Percentiles rank a stretch among this genome's conserved stretches.
Conservation (phyloP, 2,113 vertebrate genomes). For the Marcusenius ussheri region DNA sequence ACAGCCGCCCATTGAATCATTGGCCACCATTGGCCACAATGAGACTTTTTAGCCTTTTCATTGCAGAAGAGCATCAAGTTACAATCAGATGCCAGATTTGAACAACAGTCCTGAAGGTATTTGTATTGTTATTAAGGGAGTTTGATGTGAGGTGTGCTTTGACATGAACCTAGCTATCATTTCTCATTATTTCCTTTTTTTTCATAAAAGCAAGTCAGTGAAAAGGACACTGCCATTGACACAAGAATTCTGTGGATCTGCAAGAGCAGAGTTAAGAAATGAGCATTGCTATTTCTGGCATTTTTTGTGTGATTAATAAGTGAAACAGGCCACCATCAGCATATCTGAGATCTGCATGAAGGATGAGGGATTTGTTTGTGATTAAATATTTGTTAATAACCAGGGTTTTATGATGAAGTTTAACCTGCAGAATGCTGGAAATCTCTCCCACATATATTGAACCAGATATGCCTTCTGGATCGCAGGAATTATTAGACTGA, state of each 20-base stretch:
- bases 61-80: constrained; percentile 5
- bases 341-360: not conserved
- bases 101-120: not conserved
- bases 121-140: not conserved
- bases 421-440: not conserved
- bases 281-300: not conserved
- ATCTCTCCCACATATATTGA: not conserved
- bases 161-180: not conserved
- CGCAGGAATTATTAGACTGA: not conserved
- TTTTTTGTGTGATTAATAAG: constrained; percentile 1
- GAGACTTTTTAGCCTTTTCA: not conserved
- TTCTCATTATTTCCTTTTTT: not conserved
- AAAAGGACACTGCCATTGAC: not conserved
- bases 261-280: not conserved
- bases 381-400: not conserved
- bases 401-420: not conserved
- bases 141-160: not conserved
- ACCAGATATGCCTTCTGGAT: not conserved
- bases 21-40: not conserved
- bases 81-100: not conserved
- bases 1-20: not conserved
- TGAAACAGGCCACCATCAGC: not conserved
- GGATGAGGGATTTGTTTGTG: not conserved
- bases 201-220: not conserved
- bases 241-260: not conserved